A percentile compares a stretch with the other conserved stretches of the same genome.
Conservation (phyloP, 53 echinoderm and acorn worm genomes). For the Henricia sp. region DNA sequence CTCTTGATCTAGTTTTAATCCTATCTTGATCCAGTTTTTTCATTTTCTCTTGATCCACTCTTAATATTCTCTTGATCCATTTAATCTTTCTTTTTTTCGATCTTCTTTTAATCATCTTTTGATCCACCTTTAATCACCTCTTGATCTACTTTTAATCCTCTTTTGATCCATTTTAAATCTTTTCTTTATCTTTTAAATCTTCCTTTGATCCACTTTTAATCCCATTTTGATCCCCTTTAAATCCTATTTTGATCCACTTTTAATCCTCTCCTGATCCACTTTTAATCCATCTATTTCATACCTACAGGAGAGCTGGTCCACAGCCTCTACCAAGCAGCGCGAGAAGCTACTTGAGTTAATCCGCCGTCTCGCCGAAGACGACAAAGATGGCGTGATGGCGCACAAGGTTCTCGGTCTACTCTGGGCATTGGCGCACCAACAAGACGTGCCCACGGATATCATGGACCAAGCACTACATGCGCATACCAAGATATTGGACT, state of each 20-base stretch:
- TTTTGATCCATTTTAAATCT: background rate
- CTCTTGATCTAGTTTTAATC: too few relatives aligned
- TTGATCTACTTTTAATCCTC: background rate
- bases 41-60: background rate
- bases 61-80: background rate
- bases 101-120: background rate
- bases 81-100: too few relatives aligned
- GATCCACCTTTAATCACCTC: background rate
- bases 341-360: constrained; percentile 97
- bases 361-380: constrained; percentile 93
- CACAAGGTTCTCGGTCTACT: constrained; percentile 96
- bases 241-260: background rate
- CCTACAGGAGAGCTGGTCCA: constrained; percentile 90
- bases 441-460: constrained; percentile 96
- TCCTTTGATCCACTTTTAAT: background rate
- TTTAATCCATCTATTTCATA: background rate
- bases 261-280: too few relatives aligned
- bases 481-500: constrained; percentile 96
- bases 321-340: constrained; percentile 94
- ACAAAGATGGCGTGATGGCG: constrained; percentile 99
- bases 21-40: background rate
- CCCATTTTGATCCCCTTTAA: background rate
- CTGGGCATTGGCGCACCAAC: constrained; percentile 97
- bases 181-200: background rate
- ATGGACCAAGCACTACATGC: constrained; percentile 99